phyloP scores from a whole-genome alignment of 2,113 vertebrate genomes.

The Chionodraco myersi region DNA sequence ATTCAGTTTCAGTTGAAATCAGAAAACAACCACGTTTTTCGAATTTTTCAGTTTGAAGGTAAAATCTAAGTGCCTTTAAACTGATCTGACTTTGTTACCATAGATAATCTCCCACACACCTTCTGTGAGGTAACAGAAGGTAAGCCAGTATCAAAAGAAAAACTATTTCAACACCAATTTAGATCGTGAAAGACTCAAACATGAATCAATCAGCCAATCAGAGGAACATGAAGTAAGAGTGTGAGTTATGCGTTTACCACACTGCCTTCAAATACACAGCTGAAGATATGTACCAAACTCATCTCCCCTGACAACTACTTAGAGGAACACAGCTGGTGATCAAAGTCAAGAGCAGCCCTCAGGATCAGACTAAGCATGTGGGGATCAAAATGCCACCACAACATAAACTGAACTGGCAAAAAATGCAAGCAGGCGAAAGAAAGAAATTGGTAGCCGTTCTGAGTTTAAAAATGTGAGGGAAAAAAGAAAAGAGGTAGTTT shows the following conservation, averaged over 20 bases:
- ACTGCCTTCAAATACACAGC: slow-evolving; percentile 16
- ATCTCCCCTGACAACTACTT: slow-evolving; percentile 4
- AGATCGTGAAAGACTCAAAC: not conserved
- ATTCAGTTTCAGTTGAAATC: too few species aligned
- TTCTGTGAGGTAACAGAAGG: not conserved
- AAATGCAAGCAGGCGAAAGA: slow-evolving; percentile 5
- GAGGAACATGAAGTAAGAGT: not conserved
- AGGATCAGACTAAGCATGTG: slow-evolving; percentile 1
- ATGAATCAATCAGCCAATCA: not conserved
- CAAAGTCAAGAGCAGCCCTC: slow-evolving; percentile 22
- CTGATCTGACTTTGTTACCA: not conserved
- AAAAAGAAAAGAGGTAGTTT: not conserved
- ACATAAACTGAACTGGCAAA: slow-evolving; percentile 22
- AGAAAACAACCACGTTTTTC: too few species aligned
- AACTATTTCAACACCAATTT: not conserved
- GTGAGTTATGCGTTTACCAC: not conserved
- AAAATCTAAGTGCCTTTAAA: not conserved
- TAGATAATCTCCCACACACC: not conserved
- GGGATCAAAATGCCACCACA: slow-evolving; percentile 1
- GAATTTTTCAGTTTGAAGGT: too few species aligned
- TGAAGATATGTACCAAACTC: slow-evolving; percentile 12
- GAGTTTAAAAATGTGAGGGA: slow-evolving; percentile 5
- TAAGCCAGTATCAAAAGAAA: not conserved
- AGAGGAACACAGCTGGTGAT: slow-evolving; percentile 46
- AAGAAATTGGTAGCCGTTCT: not conserved